A percentile compares a stretch with the other conserved stretches of the same genome.
Conservation (phyloP, 2,888 invertebrate genomes). For the Eupithecia dodoneata region DNA sequence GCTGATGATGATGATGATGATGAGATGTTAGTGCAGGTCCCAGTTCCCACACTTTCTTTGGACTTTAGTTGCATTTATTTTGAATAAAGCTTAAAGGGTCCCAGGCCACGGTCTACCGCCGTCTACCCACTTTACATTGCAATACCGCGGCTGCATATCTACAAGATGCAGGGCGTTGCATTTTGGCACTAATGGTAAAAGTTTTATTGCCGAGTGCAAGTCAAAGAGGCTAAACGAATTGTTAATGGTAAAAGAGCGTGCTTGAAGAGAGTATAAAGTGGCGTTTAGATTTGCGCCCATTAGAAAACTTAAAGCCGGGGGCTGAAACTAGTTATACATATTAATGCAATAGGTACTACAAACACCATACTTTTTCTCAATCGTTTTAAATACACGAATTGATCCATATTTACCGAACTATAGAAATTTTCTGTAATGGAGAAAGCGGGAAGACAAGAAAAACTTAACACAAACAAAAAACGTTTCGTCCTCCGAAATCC, state of each 20-base stretch:
- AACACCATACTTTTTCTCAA: too few relatives aligned
- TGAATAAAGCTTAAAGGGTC: neutral
- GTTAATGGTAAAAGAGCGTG: neutral
- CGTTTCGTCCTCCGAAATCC: neutral
- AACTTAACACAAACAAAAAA: neutral
- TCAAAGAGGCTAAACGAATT: slow-evolving; percentile 6
- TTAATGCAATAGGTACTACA: too few relatives aligned
- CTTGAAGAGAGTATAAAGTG: neutral
- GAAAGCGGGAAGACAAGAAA: neutral
- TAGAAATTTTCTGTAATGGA: neutral
- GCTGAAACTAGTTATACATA: too few relatives aligned
- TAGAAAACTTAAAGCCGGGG: too few relatives aligned
- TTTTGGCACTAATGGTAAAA: slow-evolving; percentile 14
- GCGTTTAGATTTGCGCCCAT: neutral
- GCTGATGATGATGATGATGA: too few relatives aligned
- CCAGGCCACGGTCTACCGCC: neutral
- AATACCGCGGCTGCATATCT: slow-evolving; percentile 20
- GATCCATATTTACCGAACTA: too few relatives aligned
- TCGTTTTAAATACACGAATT: too few relatives aligned
- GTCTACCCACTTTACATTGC: neutral
- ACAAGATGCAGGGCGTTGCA: slow-evolving; percentile 26
- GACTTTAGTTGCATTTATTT: too few relatives aligned
- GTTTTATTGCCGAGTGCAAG: slow-evolving; percentile 2
- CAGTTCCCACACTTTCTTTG: too few relatives aligned
- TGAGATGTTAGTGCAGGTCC: too few relatives aligned